Evolutionary conservation across 2,888 invertebrate species (phyloP).

Genomic region (Buathra laborator): DNA sequence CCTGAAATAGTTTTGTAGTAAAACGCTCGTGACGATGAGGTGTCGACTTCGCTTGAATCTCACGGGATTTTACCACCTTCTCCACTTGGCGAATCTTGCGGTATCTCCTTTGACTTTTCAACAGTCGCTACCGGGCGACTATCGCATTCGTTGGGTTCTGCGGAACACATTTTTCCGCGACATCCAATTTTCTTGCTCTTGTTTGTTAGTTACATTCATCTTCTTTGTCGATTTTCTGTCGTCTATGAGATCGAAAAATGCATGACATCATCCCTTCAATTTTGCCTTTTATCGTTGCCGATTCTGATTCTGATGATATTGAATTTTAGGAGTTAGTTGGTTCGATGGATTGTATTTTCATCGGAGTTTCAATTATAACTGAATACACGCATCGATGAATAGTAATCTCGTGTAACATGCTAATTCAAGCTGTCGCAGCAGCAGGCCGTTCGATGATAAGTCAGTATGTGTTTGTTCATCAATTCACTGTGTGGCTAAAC

Average conservation of each 20-base stretch:
- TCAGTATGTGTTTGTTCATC: slow-evolving; percentile 51
- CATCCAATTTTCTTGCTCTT: no score
- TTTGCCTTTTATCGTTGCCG: not conserved
- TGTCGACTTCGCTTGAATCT: not conserved
- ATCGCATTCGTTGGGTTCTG: not conserved
- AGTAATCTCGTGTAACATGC: slow-evolving; percentile 33
- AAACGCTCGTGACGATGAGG: slow-evolving; percentile 29
- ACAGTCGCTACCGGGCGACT: not conserved
- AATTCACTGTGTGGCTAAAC: slow-evolving; percentile 45
- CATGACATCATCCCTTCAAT: not conserved
- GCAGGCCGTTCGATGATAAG: slow-evolving; percentile 43
- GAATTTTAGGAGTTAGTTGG: not conserved
- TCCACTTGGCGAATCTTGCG: not conserved
- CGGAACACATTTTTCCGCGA: no score
- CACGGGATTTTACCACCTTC: not conserved
- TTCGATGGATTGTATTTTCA: no score
- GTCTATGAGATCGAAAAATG: not conserved
- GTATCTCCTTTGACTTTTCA: not conserved
- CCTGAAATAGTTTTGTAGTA: slow-evolving; percentile 28
- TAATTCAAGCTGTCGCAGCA: slow-evolving; percentile 32
- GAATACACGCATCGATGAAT: not conserved
- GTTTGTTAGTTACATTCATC: no score
- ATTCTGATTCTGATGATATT: not conserved
- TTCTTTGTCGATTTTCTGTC: no score
- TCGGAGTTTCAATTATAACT: not conserved